These are phyloP conservation scores for Ariolimax columbianus DNA, from an alignment of 2,888 invertebrate species.

Conservation along the genomic window DNA sequence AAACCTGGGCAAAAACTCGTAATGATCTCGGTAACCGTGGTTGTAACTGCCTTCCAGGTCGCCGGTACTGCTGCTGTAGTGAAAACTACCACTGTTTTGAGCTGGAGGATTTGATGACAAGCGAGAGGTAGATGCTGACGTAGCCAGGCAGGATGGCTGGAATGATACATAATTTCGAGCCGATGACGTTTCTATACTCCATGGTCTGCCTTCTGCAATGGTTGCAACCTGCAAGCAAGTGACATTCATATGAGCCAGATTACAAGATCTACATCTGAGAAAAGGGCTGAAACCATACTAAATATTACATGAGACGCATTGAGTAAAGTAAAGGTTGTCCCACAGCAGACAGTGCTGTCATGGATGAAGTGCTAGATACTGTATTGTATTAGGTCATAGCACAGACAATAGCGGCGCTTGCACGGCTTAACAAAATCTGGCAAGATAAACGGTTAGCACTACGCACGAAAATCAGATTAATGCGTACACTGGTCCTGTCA, in stretches of 20 bases:
- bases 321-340: too few species aligned
- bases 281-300: too few species aligned
- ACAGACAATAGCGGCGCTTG: too few species aligned
- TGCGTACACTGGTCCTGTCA: too few species aligned
- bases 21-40: slow-evolving; percentile 49
- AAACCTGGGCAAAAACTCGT: slow-evolving; percentile 15
- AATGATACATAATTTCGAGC: slow-evolving; percentile 81
- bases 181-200: slow-evolving; percentile 82
- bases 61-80: slow-evolving; percentile 49
- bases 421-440: too few species aligned
- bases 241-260: background rate
- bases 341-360: too few species aligned
- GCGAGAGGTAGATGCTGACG: slow-evolving; percentile 39
- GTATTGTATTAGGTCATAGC: too few species aligned
- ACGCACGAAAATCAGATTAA: too few species aligned
- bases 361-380: too few species aligned
- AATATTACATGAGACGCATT: too few species aligned
- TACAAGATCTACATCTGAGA: background rate
- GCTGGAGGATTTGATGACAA: slow-evolving; percentile 18
- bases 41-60: slow-evolving; percentile 48
- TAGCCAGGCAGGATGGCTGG: slow-evolving; percentile 55
- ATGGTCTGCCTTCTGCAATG: slow-evolving; percentile 87
- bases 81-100: slow-evolving; percentile 26
- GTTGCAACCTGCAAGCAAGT: slow-evolving; percentile 83
- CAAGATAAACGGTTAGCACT: too few species aligned